Conservation (phyloP, 2,888 invertebrate species). For the Argyra leucocephala region DNA sequence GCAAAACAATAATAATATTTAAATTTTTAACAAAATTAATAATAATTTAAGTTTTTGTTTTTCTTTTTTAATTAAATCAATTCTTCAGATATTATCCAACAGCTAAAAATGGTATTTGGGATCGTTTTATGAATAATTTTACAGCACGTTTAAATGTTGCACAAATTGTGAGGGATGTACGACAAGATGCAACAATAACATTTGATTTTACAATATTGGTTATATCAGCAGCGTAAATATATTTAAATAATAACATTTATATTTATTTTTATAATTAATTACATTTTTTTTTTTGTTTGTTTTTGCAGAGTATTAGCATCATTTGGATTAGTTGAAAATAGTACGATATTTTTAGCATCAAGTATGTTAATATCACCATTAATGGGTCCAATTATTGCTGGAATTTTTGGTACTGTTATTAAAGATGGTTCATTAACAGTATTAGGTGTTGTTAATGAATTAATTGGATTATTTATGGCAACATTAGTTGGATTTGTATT, state of each 20-base stretch:
- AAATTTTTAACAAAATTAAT: background rate
- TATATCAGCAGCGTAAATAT: slow-evolving; percentile 55
- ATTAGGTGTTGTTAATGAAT: slow-evolving; percentile 57
- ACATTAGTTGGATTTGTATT: slow-evolving; percentile 58
- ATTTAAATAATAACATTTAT: slow-evolving; percentile 24
- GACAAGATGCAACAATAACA: slow-evolving; percentile 58
- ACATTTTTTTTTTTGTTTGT: slow-evolving; percentile 11
- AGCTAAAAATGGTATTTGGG: slow-evolving; percentile 46
- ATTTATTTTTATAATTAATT: background rate
- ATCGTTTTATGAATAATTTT: slow-evolving; percentile 55
- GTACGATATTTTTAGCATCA: slow-evolving; percentile 62
- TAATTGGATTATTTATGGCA: slow-evolving; percentile 57
- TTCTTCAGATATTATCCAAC: slow-evolving; percentile 21
- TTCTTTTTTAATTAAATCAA: slow-evolving; percentile 25
- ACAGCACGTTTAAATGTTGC: slow-evolving; percentile 59
- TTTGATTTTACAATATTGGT: slow-evolving; percentile 67
- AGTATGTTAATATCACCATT: slow-evolving; percentile 74
- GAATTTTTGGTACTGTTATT: slow-evolving; percentile 64
- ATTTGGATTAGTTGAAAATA: slow-evolving; percentile 64
- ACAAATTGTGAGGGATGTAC: slow-evolving; percentile 60
- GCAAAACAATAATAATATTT: background rate
- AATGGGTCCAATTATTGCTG: slow-evolving; percentile 72
- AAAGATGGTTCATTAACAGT: slow-evolving; percentile 53
- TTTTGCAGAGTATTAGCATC: slow-evolving; percentile 55
- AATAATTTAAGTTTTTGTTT: too few species aligned